Evolutionary conservation across 2,888 invertebrate species (phyloP).

Genomic region (Cephus spinipes): DNA sequence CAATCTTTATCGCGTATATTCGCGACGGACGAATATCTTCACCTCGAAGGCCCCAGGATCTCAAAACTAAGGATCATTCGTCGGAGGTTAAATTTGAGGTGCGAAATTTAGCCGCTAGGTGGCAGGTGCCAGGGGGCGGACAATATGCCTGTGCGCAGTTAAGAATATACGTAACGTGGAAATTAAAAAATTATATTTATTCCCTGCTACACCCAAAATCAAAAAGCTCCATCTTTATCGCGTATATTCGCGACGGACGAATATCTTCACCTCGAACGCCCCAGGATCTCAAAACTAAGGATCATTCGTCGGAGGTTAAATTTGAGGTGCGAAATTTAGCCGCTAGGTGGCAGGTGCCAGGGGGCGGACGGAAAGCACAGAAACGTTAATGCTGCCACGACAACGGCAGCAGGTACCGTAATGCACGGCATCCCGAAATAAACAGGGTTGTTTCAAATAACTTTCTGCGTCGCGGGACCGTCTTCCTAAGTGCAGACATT

Average conservation of each 20-base stretch:
- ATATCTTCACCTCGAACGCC: background rate
- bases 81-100: background rate
- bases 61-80: background rate
- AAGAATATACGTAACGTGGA: background rate
- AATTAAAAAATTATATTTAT: background rate
- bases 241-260: background rate
- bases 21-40: background rate
- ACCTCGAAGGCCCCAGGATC: background rate
- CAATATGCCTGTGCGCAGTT: background rate
- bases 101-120: background rate
- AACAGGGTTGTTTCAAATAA: constrained; percentile 45
- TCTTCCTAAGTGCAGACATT: constrained; percentile 50
- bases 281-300: background rate
- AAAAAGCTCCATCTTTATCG: background rate
- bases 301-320: background rate
- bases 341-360: background rate
- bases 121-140: too few relatives aligned
- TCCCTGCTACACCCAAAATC: accelerated
- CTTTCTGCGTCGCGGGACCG: constrained; percentile 47
- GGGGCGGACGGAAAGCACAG: background rate
- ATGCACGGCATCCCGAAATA: constrained; percentile 25
- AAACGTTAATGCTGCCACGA: background rate
- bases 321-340: background rate
- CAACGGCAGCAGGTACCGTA: background rate
- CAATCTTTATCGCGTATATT: background rate